These are phyloP conservation scores for Piliocolobus tephrosceles DNA, from an alignment of 2,113 vertebrate species.

Conservation along the genomic window DNA sequence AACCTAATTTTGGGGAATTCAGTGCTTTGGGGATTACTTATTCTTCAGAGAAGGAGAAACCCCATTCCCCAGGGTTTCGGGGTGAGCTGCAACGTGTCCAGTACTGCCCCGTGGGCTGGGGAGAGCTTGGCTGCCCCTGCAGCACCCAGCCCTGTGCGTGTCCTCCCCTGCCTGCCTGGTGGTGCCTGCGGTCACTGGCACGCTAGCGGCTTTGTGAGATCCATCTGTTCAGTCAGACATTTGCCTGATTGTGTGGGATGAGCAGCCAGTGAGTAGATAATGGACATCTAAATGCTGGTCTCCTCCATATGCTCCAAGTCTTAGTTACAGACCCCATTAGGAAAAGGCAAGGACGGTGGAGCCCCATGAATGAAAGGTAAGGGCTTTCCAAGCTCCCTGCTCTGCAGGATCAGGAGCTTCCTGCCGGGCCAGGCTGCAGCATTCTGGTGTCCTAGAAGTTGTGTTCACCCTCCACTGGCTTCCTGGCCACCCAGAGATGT, in stretches of 20 bases:
- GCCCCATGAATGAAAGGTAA: not conserved
- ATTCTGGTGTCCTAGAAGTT: not conserved
- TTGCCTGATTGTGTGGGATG: not conserved
- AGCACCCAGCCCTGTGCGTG: not conserved
- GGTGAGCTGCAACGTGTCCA: rapidly evolving
- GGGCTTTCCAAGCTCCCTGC: not conserved
- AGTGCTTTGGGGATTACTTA: not conserved
- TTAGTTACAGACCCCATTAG: not conserved
- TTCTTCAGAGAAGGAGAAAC: not conserved
- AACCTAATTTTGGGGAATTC: not conserved
- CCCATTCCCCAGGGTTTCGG: too few species aligned
- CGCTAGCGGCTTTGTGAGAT: not conserved
- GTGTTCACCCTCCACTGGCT: rapidly evolving
- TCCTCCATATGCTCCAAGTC: not conserved
- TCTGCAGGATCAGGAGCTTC: not conserved
- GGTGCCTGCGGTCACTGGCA: not conserved
- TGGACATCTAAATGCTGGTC: not conserved
- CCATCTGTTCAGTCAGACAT: conserved; percentile 39
- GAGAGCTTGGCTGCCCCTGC: not conserved
- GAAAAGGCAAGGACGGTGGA: not conserved
- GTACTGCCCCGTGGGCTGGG: not conserved
- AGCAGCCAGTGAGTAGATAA: not conserved
- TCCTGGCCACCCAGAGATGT: not conserved
- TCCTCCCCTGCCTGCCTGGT: not conserved
- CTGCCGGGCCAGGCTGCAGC: rapidly evolving